Conservation (phyloP, 2,888 invertebrate genomes). For the Drosophila anomalata region DNA sequence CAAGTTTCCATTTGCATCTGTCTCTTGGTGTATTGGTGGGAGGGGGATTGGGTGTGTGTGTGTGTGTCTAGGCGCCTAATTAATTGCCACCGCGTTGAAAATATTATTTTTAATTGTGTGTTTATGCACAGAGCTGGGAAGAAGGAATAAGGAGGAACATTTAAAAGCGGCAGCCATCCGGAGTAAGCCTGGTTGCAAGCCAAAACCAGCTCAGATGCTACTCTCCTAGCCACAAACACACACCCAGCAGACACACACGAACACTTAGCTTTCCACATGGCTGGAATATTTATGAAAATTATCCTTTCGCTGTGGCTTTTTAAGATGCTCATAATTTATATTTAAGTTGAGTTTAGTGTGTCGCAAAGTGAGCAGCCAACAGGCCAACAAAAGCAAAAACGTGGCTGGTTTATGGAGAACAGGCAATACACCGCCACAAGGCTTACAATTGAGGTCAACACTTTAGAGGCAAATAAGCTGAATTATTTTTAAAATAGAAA, state of each 20-base stretch:
- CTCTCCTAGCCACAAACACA: constrained; percentile 8
- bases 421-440: constrained; percentile 24
- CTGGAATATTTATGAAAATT: constrained; percentile 79
- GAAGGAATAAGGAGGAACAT: constrained; percentile 28
- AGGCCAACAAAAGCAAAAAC: constrained; percentile 26
- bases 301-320: constrained; percentile 78
- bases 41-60: neutral
- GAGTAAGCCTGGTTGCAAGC: constrained; percentile 37
- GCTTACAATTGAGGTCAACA: neutral
- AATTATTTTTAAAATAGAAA: neutral
- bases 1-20: constrained; percentile 23
- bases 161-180: constrained; percentile 28
- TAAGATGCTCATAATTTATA: constrained; percentile 80
- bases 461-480: neutral
- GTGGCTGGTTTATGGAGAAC: constrained; percentile 23
- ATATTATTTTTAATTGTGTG: constrained; percentile 82
- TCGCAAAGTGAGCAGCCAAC: constrained; percentile 62
- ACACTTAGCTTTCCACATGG: constrained; percentile 28
- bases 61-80: constrained; percentile 67
- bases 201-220: constrained; percentile 32
- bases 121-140: constrained; percentile 64
- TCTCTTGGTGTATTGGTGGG: constrained; percentile 19
- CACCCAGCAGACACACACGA: constrained; percentile 19
- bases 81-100: constrained; percentile 81
- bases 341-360: constrained; percentile 75